phyloP scores from a whole-genome alignment of 2,888 invertebrate genomes.

The Iselma pallidipennis region DNA sequence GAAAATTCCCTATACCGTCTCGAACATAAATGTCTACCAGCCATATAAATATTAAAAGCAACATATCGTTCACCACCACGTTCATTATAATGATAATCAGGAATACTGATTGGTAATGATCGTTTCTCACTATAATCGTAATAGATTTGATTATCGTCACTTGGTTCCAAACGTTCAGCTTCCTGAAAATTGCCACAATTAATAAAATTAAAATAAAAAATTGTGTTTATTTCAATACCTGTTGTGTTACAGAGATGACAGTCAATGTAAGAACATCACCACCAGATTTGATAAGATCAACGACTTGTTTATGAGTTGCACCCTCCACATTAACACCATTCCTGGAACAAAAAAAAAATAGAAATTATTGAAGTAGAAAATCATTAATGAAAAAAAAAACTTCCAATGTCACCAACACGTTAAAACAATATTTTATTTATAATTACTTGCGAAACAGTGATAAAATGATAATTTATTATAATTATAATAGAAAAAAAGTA shows the following conservation, averaged over 20 bases:
- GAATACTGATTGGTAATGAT: constrained; percentile 84
- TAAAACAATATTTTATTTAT: no score
- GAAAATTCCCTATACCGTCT: constrained; percentile 95
- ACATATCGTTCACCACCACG: constrained; percentile 89
- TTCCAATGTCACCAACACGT: no score
- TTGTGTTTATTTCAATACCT: constrained; percentile 61
- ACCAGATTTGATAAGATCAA: constrained; percentile 98
- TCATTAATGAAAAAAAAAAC: no score
- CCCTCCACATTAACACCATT: constrained; percentile 99
- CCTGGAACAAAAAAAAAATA: constrained; percentile 64
- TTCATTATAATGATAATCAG: constrained; percentile 92
- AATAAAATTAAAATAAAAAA: constrained; percentile 7
- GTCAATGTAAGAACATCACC: constrained; percentile 96
- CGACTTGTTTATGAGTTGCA: constrained; percentile 99
- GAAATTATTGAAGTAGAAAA: not conserved
- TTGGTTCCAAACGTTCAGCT: constrained; percentile 81
- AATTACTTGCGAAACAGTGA: no score
- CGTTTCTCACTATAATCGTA: constrained; percentile 96
- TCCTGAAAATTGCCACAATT: constrained; percentile 60
- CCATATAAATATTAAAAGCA: constrained; percentile 98
- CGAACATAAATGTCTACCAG: constrained; percentile 95
- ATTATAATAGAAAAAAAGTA: not conserved
- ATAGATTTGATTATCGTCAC: constrained; percentile 79
- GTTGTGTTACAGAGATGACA: constrained; percentile 93
- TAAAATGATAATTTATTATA: not conserved